Evolutionary conservation across 2,888 invertebrate species (phyloP).

Genomic region (Ptilodon capucinus): DNA sequence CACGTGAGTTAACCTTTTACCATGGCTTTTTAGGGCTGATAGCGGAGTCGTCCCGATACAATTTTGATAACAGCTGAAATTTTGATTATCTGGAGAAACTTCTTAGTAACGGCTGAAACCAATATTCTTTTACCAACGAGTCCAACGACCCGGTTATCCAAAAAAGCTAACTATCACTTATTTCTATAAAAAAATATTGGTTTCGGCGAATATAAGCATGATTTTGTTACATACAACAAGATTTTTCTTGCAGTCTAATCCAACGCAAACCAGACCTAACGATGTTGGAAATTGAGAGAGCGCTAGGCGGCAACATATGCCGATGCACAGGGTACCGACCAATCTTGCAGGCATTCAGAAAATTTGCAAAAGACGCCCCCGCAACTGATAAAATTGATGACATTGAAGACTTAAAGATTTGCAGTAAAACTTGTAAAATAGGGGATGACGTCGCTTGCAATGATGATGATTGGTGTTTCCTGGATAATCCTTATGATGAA

Average conservation of each 20-base stretch:
- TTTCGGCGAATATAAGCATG: too few relatives aligned
- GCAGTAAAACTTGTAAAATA: conserved; percentile 21
- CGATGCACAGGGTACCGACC: conserved; percentile 90
- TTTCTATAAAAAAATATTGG: too few relatives aligned
- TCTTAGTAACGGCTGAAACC: too few relatives aligned
- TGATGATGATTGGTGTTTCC: conserved; percentile 48
- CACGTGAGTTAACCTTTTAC: too few relatives aligned
- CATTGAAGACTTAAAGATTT: conserved; percentile 53
- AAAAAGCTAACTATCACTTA: too few relatives aligned
- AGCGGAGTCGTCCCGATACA: too few relatives aligned
- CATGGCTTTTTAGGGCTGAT: too few relatives aligned
- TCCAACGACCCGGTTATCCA: too few relatives aligned
- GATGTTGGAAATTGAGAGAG: conserved; percentile 86
- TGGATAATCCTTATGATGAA: conserved; percentile 29
- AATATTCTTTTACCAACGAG: too few relatives aligned
- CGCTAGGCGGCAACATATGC: conserved; percentile 88
- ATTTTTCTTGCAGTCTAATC: conserved; percentile 50
- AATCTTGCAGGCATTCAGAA: conserved; percentile 89
- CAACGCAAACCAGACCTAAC: conserved; percentile 62
- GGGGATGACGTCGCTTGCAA: conserved; percentile 15
- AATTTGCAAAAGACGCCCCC: conserved; percentile 83
- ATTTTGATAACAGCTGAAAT: too few relatives aligned
- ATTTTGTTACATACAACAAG: too few relatives aligned
- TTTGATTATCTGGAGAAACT: too few relatives aligned
- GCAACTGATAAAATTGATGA: conserved; percentile 58